Evolutionary conservation across 2,888 invertebrate genomes (phyloP).

Genomic region (Clanis bilineata): DNA sequence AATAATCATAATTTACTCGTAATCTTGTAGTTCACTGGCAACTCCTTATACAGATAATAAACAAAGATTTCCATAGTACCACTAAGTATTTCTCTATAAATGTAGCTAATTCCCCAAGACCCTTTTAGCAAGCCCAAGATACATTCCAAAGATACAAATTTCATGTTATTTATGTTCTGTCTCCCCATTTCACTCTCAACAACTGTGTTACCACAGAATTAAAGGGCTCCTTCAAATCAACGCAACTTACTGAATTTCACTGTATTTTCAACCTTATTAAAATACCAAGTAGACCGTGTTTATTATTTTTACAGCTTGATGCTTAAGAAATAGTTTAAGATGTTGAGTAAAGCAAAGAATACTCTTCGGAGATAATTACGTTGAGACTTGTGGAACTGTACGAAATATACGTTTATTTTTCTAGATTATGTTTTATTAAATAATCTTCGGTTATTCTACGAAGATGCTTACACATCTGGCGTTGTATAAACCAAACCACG

Average conservation of each 20-base stretch:
- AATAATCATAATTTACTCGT: no score
- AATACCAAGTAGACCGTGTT: not conserved
- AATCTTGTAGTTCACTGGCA: not conserved
- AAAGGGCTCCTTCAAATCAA: constrained; percentile 18
- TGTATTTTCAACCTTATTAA: constrained; percentile 38
- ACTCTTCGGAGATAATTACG: not conserved
- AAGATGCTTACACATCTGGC: not conserved
- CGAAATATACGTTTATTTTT: not conserved
- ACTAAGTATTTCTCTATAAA: constrained; percentile 1
- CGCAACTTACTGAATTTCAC: constrained; percentile 36
- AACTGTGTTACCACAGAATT: constrained; percentile 20
- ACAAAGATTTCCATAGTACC: not conserved
- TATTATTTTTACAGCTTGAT: not conserved
- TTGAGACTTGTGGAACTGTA: not conserved
- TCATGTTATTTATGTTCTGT: constrained; percentile 19
- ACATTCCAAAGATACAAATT: constrained; percentile 18
- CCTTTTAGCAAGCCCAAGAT: not conserved
- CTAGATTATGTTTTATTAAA: not conserved
- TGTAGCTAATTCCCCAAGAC: constrained; percentile 2
- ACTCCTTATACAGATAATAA: not conserved
- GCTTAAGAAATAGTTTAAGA: not conserved
- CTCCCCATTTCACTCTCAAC: constrained; percentile 17
- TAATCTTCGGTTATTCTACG: not conserved
- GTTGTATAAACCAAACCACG: not conserved
- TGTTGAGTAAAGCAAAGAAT: not conserved